Base-by-base conservation (phyloP, 2,888 invertebrate genomes). In the Polietes domitor region DNA sequence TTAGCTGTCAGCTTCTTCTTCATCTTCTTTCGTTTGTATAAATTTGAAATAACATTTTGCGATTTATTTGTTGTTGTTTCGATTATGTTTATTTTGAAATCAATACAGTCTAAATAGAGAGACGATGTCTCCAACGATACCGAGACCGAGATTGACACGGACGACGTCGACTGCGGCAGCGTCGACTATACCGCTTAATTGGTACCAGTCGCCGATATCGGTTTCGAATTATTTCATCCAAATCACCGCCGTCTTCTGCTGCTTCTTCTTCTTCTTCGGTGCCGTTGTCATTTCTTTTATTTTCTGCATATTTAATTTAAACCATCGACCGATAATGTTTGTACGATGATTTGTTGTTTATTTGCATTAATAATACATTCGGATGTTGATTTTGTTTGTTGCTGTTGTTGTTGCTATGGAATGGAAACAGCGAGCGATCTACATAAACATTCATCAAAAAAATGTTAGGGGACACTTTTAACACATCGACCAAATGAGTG, bases 161-260 rank as follows among this genome's bases (percentile, higher is more conserved):
- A 58, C 21, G 24, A 2, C 28, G 1, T 4, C 26, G 28, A 61
- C 17, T 21, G 17, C 32, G 63, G 17, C 32, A 32, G 5, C 63
- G 28, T 17, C 7, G 63, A 41, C 37, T 65, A 37, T 19, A 19
- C 15, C n/a, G 47, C 19, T 74, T 37, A 47, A 73, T 81, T 76
- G 78, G 84, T 84, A 84, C 84, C 84, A 84, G 81, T 65, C 81
- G 41, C 37, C 81, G 76, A 84, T 78, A 50, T 81, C 80, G 55
- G 75, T 61, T 72, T 75, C 37, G 19, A 17, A 65, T 65, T 65
- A 65, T 65, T 65, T 41, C 63, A 32, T 65, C 65, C 21, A 41
- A 65, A n/a, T n/a, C n/a, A n/a, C n/a, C n/a, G n/a, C n/a, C n/a
- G n/a, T n/a, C n/a, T n/a, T n/a, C 65, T 65, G 37, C 37, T 12